phyloP scores from a whole-genome alignment of 2,113 vertebrate genomes.

The Pampusana beccarii region DNA sequence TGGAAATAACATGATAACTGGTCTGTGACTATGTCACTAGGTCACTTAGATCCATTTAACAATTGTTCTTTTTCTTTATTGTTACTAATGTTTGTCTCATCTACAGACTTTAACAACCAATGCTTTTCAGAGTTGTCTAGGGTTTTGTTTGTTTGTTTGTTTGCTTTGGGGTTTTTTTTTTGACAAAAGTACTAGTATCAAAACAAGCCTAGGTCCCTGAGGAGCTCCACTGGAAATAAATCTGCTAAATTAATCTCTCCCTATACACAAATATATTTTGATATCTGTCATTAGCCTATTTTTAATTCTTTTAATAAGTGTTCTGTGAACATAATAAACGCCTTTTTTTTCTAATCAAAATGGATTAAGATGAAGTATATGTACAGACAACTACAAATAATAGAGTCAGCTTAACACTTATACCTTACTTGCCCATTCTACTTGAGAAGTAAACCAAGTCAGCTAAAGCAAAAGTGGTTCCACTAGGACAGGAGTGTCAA shows the following conservation, averaged over 20 bases:
- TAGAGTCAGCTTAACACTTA: background rate
- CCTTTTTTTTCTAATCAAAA: background rate
- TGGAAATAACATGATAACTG: background rate
- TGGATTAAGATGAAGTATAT: background rate
- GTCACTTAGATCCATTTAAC: background rate
- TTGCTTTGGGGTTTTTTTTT: background rate
- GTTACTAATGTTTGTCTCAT: background rate
- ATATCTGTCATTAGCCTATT: background rate
- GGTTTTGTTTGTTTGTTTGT: no score
- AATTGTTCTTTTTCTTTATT: background rate
- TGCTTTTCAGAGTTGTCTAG: background rate
- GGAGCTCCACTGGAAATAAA: constrained; percentile 1
- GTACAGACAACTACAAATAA: background rate
- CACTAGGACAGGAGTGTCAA: background rate
- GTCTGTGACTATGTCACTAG: background rate
- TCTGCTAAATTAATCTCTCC: background rate
- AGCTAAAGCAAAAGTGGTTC: background rate
- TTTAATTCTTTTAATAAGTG: background rate
- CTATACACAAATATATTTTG: background rate
- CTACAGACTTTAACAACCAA: background rate
- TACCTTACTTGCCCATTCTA: background rate
- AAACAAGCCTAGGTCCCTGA: background rate
- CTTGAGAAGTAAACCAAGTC: background rate
- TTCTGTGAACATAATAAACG: background rate
- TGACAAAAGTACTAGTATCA: background rate